phyloP scores from a whole-genome alignment of 1,140 invertebrate species.

The Drosophila santomea region DNA sequence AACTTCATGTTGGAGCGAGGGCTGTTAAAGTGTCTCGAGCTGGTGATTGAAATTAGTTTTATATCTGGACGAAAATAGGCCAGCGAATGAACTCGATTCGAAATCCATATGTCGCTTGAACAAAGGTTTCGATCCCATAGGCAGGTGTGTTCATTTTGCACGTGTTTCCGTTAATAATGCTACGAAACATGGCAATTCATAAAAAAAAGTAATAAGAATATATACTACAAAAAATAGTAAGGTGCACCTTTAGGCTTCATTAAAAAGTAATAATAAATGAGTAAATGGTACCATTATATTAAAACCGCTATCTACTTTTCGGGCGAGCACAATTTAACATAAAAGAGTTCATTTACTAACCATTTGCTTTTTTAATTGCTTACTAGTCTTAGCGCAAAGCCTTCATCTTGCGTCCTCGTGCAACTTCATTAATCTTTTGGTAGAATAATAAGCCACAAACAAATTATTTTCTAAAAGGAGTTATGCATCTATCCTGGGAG shows the following conservation, averaged over 20 bases:
- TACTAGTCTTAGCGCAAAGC: not conserved
- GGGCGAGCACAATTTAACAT: slow-evolving; percentile 1
- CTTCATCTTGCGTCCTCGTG: not conserved
- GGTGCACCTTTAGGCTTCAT: slow-evolving; percentile 11
- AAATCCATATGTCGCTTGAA: slow-evolving; percentile 11
- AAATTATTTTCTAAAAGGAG: not conserved
- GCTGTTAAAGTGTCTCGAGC: slow-evolving; percentile 12
- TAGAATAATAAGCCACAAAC: slow-evolving; percentile 17
- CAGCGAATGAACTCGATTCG: slow-evolving; percentile 15
- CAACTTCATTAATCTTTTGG: not conserved
- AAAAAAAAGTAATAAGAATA: not conserved
- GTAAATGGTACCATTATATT: not conserved
- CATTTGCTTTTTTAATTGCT: not conserved
- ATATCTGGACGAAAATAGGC: slow-evolving; percentile 33
- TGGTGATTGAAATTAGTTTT: slow-evolving; percentile 12
- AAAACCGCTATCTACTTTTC: not conserved
- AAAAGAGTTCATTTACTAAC: too few species aligned
- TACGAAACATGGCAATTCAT: not conserved
- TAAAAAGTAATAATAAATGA: not conserved
- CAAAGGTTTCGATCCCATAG: slow-evolving; percentile 6
- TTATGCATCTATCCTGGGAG: too few species aligned
- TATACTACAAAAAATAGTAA: not conserved
- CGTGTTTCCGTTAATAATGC: not conserved
- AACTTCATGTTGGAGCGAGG: slow-evolving; percentile 22
- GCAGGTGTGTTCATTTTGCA: slow-evolving; percentile 9